Conservation (phyloP, 2,888 invertebrate genomes). For the Cactoblastis cactorum region DNA sequence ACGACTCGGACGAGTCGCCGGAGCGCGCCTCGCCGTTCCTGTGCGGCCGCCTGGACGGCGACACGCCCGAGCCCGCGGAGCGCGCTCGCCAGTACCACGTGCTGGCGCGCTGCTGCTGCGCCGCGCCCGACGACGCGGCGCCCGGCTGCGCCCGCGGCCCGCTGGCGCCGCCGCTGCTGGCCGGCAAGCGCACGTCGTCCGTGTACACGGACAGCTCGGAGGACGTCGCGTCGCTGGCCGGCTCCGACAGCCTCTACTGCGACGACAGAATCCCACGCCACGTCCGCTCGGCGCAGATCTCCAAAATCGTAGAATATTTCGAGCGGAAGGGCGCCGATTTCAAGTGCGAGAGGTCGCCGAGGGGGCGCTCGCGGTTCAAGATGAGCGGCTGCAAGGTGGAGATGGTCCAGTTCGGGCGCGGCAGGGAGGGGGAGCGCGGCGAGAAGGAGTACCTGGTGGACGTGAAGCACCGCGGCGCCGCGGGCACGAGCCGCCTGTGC, state of each 20-base stretch:
- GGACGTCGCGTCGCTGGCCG: constrained; percentile 89
- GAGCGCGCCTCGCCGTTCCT: constrained; percentile 38
- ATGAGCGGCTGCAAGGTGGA: constrained; percentile 32
- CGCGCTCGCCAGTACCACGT: constrained; percentile 49
- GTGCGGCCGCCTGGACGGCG: constrained; percentile 37
- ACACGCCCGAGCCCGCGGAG: constrained; percentile 29
- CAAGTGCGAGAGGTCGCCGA: constrained; percentile 64
- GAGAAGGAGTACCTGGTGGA: constrained; percentile 42
- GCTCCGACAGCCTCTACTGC: constrained; percentile 85
- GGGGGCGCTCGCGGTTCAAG: constrained; percentile 41
- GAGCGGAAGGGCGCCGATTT: constrained; percentile 85
- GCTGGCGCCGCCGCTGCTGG: constrained; percentile 44
- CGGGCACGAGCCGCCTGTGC: constrained; percentile 23
- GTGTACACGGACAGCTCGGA: constrained; percentile 93
- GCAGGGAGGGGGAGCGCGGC: constrained; percentile 24
- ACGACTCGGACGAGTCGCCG: constrained; percentile 69
- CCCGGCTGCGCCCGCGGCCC: constrained; percentile 35
- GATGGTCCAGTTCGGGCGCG: constrained; percentile 18
- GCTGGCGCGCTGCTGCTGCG: constrained; percentile 58
- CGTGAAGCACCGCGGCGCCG: constrained; percentile 35
- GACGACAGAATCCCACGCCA: constrained; percentile 82
- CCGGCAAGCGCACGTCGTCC: constrained; percentile 85
- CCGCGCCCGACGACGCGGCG: constrained; percentile 41
- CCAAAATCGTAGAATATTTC: constrained; percentile 93
- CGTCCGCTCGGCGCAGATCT: constrained; percentile 84